These are phyloP conservation scores for Laticauda laticaudata DNA, from an alignment of 2,113 vertebrate genomes.

Conservation along the genomic window DNA sequence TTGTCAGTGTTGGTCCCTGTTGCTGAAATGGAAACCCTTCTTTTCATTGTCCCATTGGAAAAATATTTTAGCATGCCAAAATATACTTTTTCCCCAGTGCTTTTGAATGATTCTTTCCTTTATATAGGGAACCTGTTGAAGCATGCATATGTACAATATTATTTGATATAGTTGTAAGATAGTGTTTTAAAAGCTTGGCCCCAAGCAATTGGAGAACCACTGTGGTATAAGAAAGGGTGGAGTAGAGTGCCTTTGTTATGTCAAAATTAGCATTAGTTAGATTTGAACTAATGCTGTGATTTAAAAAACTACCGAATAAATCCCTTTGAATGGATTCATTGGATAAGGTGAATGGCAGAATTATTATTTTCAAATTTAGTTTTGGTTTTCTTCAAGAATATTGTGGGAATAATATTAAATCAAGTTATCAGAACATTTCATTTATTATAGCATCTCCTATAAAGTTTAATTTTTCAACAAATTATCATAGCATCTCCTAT, in stretches of 20 bases:
- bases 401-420: not conserved
- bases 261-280: not conserved
- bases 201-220: not conserved
- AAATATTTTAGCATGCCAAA: not conserved
- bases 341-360: not conserved
- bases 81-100: not conserved
- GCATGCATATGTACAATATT: not conserved
- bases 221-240: not conserved
- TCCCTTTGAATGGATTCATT: not conserved
- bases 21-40: not conserved
- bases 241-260: not conserved
- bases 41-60: not conserved
- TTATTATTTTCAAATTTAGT: not conserved
- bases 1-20: not conserved
- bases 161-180: not conserved
- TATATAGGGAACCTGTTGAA: not conserved
- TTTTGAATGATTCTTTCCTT: not conserved
- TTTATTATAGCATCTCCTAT: not conserved
- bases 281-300: not conserved
- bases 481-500: too few species aligned
- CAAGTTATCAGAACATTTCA: not conserved
- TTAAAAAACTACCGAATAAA: not conserved
- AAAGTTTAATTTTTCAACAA: not conserved
- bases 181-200: not conserved
- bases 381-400: not conserved